phyloP scores from a whole-genome alignment of 2,797 vertebrate species.

The Cyclopterus lumpus region DNA sequence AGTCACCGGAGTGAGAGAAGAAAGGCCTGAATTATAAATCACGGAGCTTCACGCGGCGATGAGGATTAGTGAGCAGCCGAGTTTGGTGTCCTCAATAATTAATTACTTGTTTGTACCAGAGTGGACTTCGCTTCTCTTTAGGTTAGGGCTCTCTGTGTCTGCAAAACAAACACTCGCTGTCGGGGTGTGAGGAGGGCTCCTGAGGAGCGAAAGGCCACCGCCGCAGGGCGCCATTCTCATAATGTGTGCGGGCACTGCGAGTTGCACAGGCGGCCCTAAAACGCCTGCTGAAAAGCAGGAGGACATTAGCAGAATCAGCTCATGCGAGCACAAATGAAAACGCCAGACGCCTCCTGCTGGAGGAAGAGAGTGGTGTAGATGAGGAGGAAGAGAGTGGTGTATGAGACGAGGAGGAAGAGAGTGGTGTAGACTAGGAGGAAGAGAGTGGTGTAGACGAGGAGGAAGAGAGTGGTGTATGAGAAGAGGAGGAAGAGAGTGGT shows the following conservation, averaged over 20 bases:
- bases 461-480: too few species aligned
- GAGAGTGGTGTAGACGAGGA: too few species aligned
- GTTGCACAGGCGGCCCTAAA: not conserved
- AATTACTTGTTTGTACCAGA: constrained; percentile 78
- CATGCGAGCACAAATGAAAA: too few species aligned
- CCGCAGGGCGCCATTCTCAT: constrained; percentile 9
- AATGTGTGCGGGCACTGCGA: not conserved
- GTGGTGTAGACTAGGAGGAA: too few species aligned
- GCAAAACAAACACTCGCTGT: constrained; percentile 66
- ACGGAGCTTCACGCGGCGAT: constrained; percentile 68
- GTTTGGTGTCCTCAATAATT: constrained; percentile 80
- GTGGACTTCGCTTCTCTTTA: constrained; percentile 63
- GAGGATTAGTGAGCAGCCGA: constrained; percentile 73
- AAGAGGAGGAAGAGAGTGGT: too few species aligned
- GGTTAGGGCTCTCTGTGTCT: constrained; percentile 40
- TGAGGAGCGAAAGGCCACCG: constrained; percentile 46
- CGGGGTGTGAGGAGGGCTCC: constrained; percentile 44
- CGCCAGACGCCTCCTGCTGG: too few species aligned
- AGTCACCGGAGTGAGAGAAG: constrained; percentile 43
- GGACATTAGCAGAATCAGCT: too few species aligned
- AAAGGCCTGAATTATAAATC: constrained; percentile 77
- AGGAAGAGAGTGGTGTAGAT: too few species aligned
- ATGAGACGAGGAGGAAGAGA: too few species aligned
- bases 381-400: too few species aligned
- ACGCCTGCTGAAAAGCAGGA: too few species aligned